Evolutionary conservation across 2,797 vertebrate genomes (phyloP).

Genomic region (Babyrousa celebensis): DNA sequence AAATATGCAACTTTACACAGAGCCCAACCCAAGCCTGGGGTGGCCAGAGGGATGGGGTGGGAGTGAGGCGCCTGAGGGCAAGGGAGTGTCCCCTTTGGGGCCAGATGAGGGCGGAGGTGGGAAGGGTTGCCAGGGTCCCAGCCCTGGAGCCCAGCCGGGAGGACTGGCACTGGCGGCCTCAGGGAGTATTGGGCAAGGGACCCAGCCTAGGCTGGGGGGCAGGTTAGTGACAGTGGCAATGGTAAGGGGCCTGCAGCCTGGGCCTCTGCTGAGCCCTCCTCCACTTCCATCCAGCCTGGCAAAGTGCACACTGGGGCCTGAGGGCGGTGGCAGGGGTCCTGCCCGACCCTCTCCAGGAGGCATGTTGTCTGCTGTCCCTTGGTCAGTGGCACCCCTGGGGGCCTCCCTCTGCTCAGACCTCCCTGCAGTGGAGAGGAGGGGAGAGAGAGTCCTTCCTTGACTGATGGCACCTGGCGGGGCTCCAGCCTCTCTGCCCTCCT

Average conservation of each 20-base stretch:
- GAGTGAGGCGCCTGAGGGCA: not conserved
- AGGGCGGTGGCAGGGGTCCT: not conserved
- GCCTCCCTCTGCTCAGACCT: slow-evolving; percentile 82
- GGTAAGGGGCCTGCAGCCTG: not conserved
- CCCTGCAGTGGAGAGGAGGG: slow-evolving; percentile 69
- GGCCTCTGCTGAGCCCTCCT: not conserved
- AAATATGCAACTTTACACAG: slow-evolving; percentile 85
- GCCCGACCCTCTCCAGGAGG: not conserved
- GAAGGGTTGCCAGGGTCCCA: not conserved
- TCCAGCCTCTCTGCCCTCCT: not conserved
- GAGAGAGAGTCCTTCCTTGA: slow-evolving; percentile 47
- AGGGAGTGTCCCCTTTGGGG: not conserved
- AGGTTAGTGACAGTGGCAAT: not conserved
- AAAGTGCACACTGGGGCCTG: slow-evolving; percentile 70
- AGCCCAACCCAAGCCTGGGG: not conserved
- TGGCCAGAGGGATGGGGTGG: not conserved
- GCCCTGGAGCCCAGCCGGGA: not conserved
- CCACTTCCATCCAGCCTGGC: slow-evolving; percentile 34
- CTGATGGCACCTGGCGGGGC: not conserved
- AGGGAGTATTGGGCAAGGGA: not conserved
- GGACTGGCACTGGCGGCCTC: not conserved
- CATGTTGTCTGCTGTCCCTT: slow-evolving; percentile 37
- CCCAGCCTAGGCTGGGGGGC: not conserved
- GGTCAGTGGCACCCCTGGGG: slow-evolving; percentile 50
- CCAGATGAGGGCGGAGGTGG: not conserved